A percentile compares a stretch with the other conserved stretches of the same genome.
Evolutionary conservation across 2,113 vertebrate species (phyloP).

Genomic region (Aepyceros melampus): DNA sequence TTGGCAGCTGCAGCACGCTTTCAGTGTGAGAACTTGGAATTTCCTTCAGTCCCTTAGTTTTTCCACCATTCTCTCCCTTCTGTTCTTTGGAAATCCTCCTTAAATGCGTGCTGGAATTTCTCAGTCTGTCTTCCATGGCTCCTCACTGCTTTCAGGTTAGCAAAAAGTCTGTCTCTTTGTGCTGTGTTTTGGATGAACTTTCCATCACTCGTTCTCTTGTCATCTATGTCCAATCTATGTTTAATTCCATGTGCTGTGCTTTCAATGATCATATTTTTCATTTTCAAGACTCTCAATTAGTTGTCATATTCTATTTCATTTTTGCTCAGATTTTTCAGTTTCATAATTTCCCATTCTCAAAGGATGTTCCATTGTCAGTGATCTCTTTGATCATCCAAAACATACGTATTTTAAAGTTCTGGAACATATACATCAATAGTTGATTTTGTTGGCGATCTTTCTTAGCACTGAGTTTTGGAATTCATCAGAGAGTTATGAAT

Average conservation of each 20-base stretch:
- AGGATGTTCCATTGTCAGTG: background rate
- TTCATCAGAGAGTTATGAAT: background rate
- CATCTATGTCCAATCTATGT: background rate
- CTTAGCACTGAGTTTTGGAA: background rate
- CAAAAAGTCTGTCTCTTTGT: background rate
- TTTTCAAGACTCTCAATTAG: background rate
- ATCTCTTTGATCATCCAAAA: background rate
- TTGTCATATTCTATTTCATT: background rate
- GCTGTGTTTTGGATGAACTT: background rate
- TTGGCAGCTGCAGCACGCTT: background rate
- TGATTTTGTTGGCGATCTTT: background rate
- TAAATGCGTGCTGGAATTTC: background rate
- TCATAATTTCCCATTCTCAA: background rate
- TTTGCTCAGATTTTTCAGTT: background rate
- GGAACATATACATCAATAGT: background rate
- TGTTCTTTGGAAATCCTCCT: background rate
- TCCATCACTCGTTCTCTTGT: background rate
- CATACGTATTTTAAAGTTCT: background rate
- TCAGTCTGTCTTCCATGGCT: background rate
- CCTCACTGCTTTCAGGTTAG: background rate
- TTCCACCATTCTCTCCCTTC: background rate
- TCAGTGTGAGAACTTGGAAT: background rate
- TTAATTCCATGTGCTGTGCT: constrained; percentile 5
- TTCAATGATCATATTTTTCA: background rate
- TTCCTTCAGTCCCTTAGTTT: background rate